These are phyloP conservation scores for Anoura caudifer DNA, from an alignment of 2,113 vertebrate species.

Conservation along the genomic window DNA sequence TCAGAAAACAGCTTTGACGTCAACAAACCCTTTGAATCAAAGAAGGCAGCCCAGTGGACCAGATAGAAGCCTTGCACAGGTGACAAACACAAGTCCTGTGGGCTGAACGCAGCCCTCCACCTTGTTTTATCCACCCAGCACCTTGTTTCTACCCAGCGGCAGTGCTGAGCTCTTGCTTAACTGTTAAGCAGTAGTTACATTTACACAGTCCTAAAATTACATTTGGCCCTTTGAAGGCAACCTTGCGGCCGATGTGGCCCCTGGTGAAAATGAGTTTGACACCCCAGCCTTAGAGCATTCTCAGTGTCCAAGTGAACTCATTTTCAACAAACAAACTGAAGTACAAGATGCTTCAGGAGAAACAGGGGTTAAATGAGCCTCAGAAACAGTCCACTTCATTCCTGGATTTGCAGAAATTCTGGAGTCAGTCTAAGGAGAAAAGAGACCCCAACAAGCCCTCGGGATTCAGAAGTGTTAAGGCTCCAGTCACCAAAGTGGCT, in stretches of 20 bases:
- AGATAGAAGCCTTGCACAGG: slow-evolving; percentile 71
- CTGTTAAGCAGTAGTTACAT: too few species aligned
- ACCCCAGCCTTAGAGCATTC: too few species aligned
- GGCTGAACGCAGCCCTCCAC: too few species aligned
- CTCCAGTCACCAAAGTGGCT: slow-evolving; percentile 91
- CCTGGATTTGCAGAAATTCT: slow-evolving; percentile 90
- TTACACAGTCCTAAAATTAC: too few species aligned
- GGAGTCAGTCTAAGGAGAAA: slow-evolving; percentile 88
- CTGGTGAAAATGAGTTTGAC: too few species aligned
- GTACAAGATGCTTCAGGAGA: slow-evolving; percentile 93
- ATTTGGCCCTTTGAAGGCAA: too few species aligned
- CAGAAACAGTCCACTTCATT: slow-evolving; percentile 85
- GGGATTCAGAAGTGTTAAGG: slow-evolving; percentile 94
- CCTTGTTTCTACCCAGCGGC: too few species aligned
- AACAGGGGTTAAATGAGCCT: slow-evolving; percentile 83
- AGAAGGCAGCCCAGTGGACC: slow-evolving; percentile 73
- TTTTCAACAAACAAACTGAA: slow-evolving; percentile 83
- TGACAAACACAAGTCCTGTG: too few species aligned
- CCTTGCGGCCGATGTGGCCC: too few species aligned
- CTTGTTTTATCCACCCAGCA: too few species aligned
- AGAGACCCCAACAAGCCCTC: slow-evolving; percentile 88
- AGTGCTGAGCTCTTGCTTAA: too few species aligned
- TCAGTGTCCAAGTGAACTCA: slow-evolving; percentile 28
- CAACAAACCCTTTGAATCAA: slow-evolving; percentile 88
- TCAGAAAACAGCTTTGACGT: slow-evolving; percentile 93